Evolutionary conservation across 2,888 invertebrate genomes (phyloP), one percentile per base, ranked within the genome.

Genomic region (Prosapia bicincta): DNA sequence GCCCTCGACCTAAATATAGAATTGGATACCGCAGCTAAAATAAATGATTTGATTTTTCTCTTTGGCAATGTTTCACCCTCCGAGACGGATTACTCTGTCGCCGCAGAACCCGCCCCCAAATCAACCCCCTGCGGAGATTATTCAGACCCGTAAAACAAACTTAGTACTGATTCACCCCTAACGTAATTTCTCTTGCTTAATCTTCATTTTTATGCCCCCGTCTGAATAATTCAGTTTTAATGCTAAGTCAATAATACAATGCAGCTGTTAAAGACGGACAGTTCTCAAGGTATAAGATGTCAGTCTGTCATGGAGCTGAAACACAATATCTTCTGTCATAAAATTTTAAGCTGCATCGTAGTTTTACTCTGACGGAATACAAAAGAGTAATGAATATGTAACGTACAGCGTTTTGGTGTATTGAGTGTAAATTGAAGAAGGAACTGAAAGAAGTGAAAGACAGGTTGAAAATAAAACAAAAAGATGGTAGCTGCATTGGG

Each of bases 121-220:
- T 54, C 54, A 54, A 54, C 54, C 54, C 54, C 54, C 54, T 20
- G 54, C 20, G 54, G 54, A n/a, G 54, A 54, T 54, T 54, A 54
- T 54, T 54, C 54, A 54, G 54, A 54, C 54, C 54, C 54, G 54
- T 54, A 54, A 54, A 54, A 54, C 54, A 54, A 54, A 54, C 54
- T 54, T 54, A 54, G 54, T 54, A 54, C 54, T 54, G 54, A 54
- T 54, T 54, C 54, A 54, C 54, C 54, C 54, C 54, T 54, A 54
- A 54, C 54, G 54, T 54, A 54, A 54, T 54, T 54, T 54, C 54
- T 54, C 54, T 54, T 3, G 54, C 54, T 54, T 54, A 54, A 54
- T 54, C 54, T 54, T 54, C 54, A 54, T 54, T 54, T 54, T 54
- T 54, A 54, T 54, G 54, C 54, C 54, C 54, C 54, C 54, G 54